Evolutionary conservation across 2,113 vertebrate genomes (phyloP).

Genomic region (Amazona vittata): DNA sequence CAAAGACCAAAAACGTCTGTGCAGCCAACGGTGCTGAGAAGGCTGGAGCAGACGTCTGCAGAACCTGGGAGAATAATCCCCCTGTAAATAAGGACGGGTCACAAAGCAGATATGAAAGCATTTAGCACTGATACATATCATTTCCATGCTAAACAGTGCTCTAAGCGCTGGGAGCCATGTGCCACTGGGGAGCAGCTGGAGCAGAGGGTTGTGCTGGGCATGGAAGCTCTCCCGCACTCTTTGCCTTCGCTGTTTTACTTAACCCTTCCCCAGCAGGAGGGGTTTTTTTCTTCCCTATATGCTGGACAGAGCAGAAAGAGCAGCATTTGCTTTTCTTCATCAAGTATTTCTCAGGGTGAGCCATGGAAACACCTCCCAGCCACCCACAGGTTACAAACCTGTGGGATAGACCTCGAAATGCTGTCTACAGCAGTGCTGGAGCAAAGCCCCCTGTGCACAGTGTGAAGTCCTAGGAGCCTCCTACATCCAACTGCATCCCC

Average conservation of each 20-base stretch:
- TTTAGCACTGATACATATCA: neutral
- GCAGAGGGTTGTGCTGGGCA: neutral
- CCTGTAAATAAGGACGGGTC: neutral
- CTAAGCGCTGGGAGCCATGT: neutral
- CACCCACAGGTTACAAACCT: neutral
- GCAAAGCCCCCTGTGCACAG: neutral
- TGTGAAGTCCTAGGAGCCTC: neutral
- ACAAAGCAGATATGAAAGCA: neutral
- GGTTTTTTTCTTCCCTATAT: accelerated
- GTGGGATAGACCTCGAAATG: neutral
- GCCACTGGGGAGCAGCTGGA: neutral
- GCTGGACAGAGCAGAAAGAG: neutral
- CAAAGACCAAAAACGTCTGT: neutral
- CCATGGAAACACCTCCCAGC: neutral
- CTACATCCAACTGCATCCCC: neutral
- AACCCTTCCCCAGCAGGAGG: neutral
- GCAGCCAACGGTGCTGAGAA: neutral
- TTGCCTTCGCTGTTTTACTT: neutral
- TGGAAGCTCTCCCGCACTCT: neutral
- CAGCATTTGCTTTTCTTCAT: neutral
- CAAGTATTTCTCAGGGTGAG: neutral
- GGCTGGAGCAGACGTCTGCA: neutral
- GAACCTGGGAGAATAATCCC: neutral
- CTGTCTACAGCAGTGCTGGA: accelerated
- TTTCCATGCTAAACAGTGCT: neutral